Conservation (phyloP, 2,797 vertebrate genomes). For the Myioborus melanocephalus region DNA sequence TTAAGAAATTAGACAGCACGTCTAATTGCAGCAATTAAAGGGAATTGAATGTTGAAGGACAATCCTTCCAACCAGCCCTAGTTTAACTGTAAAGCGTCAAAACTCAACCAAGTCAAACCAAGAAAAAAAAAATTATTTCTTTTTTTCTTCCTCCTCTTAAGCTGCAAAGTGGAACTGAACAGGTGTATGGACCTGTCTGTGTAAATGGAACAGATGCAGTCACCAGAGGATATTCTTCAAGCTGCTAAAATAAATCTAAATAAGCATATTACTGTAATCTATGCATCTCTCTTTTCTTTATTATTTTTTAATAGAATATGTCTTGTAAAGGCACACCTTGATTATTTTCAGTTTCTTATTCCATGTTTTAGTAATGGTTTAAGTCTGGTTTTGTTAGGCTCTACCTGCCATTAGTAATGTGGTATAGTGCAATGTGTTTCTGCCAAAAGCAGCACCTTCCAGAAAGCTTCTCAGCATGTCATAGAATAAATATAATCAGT, state of each 20-base stretch:
- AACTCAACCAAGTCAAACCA: not conserved
- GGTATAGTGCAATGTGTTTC: not conserved
- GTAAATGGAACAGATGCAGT: not conserved
- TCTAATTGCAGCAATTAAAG: not conserved
- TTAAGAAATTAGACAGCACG: not conserved
- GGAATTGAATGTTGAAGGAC: not conserved
- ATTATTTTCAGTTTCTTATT: not conserved
- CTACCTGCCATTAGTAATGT: not conserved
- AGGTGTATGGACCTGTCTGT: not conserved
- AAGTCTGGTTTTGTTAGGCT: not conserved
- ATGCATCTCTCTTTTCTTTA: accelerated
- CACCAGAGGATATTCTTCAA: not conserved
- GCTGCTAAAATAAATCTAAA: not conserved
- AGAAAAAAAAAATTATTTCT: not conserved
- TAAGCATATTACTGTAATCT: not conserved
- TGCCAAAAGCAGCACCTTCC: not conserved
- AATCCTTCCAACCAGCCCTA: not conserved
- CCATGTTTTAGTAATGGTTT: not conserved
- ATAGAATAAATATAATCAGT: not conserved
- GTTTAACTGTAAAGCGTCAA: not conserved
- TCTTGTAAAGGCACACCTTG: not conserved
- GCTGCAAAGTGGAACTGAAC: not conserved
- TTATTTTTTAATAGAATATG: not conserved
- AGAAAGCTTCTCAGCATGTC: not conserved
- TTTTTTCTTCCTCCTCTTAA: not conserved